Base-by-base conservation (phyloP, 2,888 invertebrate genomes). In the Patella pellucida region DNA sequence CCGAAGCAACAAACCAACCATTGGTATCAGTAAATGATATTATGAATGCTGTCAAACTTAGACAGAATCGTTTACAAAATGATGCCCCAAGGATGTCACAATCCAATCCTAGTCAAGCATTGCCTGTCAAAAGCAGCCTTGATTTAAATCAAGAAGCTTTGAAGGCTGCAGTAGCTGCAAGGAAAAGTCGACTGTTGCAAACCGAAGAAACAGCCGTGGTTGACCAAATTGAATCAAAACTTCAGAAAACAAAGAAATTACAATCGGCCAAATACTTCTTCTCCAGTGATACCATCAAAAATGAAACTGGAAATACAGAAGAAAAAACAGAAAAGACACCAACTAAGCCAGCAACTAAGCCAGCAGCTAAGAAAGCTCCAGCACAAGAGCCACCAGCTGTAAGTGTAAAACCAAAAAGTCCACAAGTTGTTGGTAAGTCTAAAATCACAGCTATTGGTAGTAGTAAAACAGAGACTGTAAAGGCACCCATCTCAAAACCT, bases 161-260 rank as follows among this genome's bases (percentile, higher is more conserved):
- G 56, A 82, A 87, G 74, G 88, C 86, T 15, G 90, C 90, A 7
- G 87, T 90, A 3, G 88, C 87, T n/a, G 86, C 82, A 73, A 78
- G 90, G 16, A 84, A 88, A 68, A 79, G 79, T 54, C 70, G 85
- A n/a, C 82, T 90, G 9, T 86, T 87, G 23, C 82, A 85, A 70
- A 73, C 74, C 19, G 77, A 84, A n/a, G 84, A 87, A 56, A 78
- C 79, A 16, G 75, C 80, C 15, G 83, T 89, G 68, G 85, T 88
- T 31, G 84, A 86, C n/a, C 82, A 81, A 54, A 89, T 89, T 51
- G 89, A 89, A 78, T 82, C 83, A 54, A 81, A 83, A 68, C 79
- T 89, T 19, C 84, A 88, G 75, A 86, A 86, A 76, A 85, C 84
- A 19, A 88, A 88, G 81, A 88, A 89, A 76, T 78, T 89, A 16